Evolutionary conservation across 2,888 invertebrate genomes (phyloP).

Genomic region (Geophilus truncorum): DNA sequence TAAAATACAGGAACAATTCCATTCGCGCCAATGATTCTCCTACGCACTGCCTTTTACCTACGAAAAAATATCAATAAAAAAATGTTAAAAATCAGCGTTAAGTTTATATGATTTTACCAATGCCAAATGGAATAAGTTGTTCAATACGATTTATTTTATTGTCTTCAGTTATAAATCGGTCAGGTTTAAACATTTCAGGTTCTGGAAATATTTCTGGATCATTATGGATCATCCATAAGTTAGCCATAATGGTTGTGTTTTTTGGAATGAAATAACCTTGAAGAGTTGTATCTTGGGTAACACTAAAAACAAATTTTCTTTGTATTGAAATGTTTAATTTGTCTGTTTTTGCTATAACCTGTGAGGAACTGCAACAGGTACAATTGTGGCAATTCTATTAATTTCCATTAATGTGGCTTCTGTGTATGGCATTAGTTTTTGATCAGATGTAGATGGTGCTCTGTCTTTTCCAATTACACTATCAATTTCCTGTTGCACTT

Average conservation of each 20-base stretch:
- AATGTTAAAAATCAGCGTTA: not conserved
- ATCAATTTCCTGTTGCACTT: slow-evolving; percentile 6
- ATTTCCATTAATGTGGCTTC: not conserved
- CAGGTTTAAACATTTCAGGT: not conserved
- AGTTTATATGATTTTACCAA: not conserved
- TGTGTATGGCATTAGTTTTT: not conserved
- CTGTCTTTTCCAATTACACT: not conserved
- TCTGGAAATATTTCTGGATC: not conserved
- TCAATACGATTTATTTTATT: not conserved
- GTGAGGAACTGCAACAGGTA: not conserved
- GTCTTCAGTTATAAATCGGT: not conserved
- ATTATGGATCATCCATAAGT: slow-evolving; percentile 6
- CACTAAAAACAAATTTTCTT: not conserved
- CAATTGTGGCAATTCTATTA: not conserved
- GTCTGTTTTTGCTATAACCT: not conserved
- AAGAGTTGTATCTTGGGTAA: not conserved
- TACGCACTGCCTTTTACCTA: not conserved
- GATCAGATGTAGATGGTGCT: not conserved
- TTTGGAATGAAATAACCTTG: slow-evolving; percentile 20
- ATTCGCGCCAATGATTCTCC: slow-evolving; percentile 6
- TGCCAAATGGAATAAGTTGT: not conserved
- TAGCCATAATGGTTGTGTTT: not conserved
- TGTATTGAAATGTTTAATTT: not conserved
- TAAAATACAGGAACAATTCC: not conserved
- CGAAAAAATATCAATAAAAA: not conserved